Evolutionary conservation across 2,797 vertebrate species (phyloP).

Genomic region (Parotocinclus haroldoi): DNA sequence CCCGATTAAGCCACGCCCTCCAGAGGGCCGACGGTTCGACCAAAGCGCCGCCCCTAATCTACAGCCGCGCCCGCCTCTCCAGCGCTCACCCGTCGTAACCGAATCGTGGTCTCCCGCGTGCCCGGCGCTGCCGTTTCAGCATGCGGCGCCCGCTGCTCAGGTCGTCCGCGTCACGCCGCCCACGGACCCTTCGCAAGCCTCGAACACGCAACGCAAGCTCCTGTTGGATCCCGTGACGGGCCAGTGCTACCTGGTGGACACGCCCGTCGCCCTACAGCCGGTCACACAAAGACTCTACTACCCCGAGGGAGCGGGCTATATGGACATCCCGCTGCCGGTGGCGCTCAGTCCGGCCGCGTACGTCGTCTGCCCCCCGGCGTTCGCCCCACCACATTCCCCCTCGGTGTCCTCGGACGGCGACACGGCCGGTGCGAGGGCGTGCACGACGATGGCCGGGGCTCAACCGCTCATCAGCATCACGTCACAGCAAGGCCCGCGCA

Average conservation of each 20-base stretch:
- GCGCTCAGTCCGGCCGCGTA: conserved; percentile 81
- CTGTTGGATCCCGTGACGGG: conserved; percentile 90
- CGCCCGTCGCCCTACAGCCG: conserved; percentile 78
- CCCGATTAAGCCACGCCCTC: conserved; percentile 68
- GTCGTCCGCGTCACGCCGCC: conserved; percentile 74
- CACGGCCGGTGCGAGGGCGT: conserved; percentile 47
- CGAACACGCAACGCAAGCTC: conserved; percentile 87
- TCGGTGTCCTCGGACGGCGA: conserved; percentile 54
- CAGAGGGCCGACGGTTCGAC: conserved; percentile 52
- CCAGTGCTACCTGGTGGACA: conserved; percentile 93
- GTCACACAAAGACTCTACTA: conserved; percentile 86
- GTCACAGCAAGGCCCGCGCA: conserved; percentile 87
- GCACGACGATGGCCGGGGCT: conserved; percentile 60
- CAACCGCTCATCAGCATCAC: conserved; percentile 92
- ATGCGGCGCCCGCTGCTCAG: conserved; percentile 59
- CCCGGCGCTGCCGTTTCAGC: conserved; percentile 71
- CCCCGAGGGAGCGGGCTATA: conserved; percentile 89
- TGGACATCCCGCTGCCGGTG: conserved; percentile 87
- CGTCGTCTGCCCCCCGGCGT: conserved; percentile 85
- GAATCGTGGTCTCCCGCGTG: conserved; percentile 55
- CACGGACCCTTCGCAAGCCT: conserved; percentile 54
- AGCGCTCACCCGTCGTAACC: conserved; percentile 56
- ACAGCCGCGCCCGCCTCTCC: conserved; percentile 41
- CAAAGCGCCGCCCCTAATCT: conserved; percentile 1
- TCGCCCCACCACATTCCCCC: conserved; percentile 51